Evolutionary conservation across 2,888 invertebrate genomes (phyloP).

Genomic region (Lasioglossum oenotherae): DNA sequence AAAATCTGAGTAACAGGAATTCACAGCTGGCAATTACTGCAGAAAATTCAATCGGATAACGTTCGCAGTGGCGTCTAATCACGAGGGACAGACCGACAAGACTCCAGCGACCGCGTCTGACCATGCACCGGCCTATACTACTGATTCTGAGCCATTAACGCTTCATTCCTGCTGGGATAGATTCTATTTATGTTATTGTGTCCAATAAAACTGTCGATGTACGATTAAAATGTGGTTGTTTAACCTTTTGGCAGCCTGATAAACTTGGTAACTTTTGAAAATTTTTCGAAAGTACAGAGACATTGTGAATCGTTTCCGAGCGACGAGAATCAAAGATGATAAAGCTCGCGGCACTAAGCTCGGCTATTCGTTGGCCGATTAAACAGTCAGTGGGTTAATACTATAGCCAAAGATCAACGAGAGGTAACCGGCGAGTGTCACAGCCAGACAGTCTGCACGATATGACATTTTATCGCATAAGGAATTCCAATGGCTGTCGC

Average conservation of each 20-base stretch:
- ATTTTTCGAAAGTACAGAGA: background rate
- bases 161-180: background rate
- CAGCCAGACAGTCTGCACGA: background rate
- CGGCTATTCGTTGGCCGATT: background rate
- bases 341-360: background rate
- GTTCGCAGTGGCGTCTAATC: background rate
- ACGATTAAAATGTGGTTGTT: background rate
- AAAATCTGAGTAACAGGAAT: background rate
- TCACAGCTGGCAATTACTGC: background rate
- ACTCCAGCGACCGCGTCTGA: conserved; percentile 1
- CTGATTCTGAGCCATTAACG: background rate
- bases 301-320: background rate
- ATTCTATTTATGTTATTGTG: background rate
- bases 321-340: conserved; percentile 5
- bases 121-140: conserved; percentile 1
- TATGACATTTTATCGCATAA: conserved; percentile 23
- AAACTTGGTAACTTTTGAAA: background rate
- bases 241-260: background rate
- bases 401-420: background rate
- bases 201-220: background rate
- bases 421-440: background rate
- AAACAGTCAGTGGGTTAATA: conserved; percentile 11
- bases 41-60: background rate
- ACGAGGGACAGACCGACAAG: background rate
- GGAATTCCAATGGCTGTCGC: background rate